Evolutionary conservation across 2,888 invertebrate genomes (phyloP).

Genomic region (Coronaproctus castanopsis): DNA sequence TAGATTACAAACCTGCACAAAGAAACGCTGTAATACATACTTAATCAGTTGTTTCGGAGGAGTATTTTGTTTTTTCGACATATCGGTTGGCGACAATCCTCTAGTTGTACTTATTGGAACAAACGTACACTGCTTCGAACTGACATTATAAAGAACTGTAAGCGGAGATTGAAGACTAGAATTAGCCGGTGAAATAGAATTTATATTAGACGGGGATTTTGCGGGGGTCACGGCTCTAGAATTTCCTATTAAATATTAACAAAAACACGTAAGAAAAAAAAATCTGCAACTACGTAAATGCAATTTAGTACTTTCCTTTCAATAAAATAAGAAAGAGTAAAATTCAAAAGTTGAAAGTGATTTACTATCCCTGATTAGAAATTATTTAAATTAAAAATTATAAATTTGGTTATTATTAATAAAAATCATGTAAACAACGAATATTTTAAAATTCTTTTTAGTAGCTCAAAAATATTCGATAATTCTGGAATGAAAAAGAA

Average conservation of each 20-base stretch:
- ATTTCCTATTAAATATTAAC: slow-evolving; percentile 70
- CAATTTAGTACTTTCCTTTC: too few relatives aligned
- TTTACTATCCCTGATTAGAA: slow-evolving; percentile 5
- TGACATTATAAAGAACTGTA: slow-evolving; percentile 36
- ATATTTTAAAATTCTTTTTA: background rate
- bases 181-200: slow-evolving; percentile 38
- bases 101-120: slow-evolving; percentile 45
- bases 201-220: slow-evolving; percentile 54
- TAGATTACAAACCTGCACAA: too few relatives aligned
- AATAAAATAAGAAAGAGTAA: background rate
- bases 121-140: slow-evolving; percentile 67
- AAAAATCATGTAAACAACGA: background rate
- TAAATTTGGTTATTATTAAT: background rate
- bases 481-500: too few relatives aligned
- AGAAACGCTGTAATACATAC: too few relatives aligned
- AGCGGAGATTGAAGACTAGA: slow-evolving; percentile 40
- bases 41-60: slow-evolving; percentile 11
- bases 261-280: too few relatives aligned
- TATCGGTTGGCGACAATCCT: slow-evolving; percentile 3
- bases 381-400: slow-evolving; percentile 12
- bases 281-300: background rate
- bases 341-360: background rate
- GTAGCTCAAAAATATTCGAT: too few relatives aligned
- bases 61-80: slow-evolving; percentile 4
- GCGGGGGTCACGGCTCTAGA: slow-evolving; percentile 84